Evolutionary conservation across 2,888 invertebrate species (phyloP), one percentile per base, ranked within the genome.

Genomic region (Mesorhabditis belari): DNA sequence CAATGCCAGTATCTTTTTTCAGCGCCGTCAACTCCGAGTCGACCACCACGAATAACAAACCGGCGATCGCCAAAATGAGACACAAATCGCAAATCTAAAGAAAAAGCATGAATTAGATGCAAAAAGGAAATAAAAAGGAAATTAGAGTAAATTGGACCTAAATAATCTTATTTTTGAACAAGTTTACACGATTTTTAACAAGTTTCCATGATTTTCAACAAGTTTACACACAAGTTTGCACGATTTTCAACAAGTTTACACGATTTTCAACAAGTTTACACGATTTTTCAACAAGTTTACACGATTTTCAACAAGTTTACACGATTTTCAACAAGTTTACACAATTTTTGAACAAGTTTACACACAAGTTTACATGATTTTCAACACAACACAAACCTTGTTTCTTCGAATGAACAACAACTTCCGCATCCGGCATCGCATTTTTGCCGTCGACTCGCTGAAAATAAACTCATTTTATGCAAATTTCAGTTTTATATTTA

Each of bases 61-160:
- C 98, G 85, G 96, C 91, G 90, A 98, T 92, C 80, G 94, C 96
- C 89, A 96, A 93, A 74, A 95, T 92, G 80, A 98, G 88, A 73
- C 96, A 94, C 85, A 96, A 94, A 85, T 98, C 98, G 85, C 95
- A 95, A 84, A 98, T 93, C 83, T 95, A 60, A 44, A 65, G 60
- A 25, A n/a, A 24, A 29, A 56, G 12, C 6, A 87, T 86, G 93
- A 93, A 80, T 95, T 94, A 87, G 95, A n/a, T 19, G 6, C 55
- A 58, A 17, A 44, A 58, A n/a, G n/a, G n/a, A n/a, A n/a, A n/a
- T n/a, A n/a, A n/a, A n/a, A n/a, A n/a, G n/a, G n/a, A n/a, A n/a
- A 54, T 9, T 26, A n/a, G 19, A 9, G 52, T 17, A 51, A 51
- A 21, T 51, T 17, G 9, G 21, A 19, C 9, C 9, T n/a, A n/a